Evolutionary conservation across 1,140 invertebrate genomes (phyloP).

Genomic region (Drosophila pruinosa): DNA sequence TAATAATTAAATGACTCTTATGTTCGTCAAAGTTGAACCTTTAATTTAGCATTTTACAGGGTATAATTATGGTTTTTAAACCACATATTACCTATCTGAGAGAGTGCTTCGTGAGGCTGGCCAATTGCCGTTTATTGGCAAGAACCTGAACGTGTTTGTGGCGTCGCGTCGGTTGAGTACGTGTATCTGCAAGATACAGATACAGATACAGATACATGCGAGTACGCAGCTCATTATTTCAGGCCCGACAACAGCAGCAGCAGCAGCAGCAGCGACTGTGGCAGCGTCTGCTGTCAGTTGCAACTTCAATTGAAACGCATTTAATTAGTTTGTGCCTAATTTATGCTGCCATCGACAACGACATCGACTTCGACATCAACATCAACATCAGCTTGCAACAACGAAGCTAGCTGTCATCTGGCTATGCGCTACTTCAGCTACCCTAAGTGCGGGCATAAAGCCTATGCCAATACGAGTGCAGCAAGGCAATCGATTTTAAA

Average conservation of each 20-base stretch:
- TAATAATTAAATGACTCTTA: too few species aligned
- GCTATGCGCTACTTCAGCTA: constrained; percentile 6
- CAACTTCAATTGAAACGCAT: constrained; percentile 59
- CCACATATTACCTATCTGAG: background rate
- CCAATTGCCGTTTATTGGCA: constrained; percentile 22
- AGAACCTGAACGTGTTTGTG: constrained; percentile 10
- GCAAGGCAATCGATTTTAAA: background rate
- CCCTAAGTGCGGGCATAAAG: background rate
- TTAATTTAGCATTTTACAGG: too few species aligned
- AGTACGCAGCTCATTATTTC: constrained; percentile 34
- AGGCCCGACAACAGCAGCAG: background rate
- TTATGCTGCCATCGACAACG: constrained; percentile 46
- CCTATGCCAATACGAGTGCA: background rate
- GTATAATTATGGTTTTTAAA: background rate
- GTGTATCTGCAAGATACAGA: constrained; percentile 34
- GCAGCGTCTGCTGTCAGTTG: constrained; percentile 39
- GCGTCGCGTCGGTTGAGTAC: constrained; percentile 15
- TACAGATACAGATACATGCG: constrained; percentile 24
- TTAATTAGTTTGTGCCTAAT: constrained; percentile 63
- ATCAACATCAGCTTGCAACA: constrained; percentile 1
- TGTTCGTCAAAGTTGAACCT: too few species aligned
- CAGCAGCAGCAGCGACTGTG: background rate
- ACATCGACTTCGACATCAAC: constrained; percentile 8
- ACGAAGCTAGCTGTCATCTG: constrained; percentile 37
- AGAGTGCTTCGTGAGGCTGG: background rate